phyloP scores from a whole-genome alignment of 2,888 invertebrate species.

The Theretra japonica region DNA sequence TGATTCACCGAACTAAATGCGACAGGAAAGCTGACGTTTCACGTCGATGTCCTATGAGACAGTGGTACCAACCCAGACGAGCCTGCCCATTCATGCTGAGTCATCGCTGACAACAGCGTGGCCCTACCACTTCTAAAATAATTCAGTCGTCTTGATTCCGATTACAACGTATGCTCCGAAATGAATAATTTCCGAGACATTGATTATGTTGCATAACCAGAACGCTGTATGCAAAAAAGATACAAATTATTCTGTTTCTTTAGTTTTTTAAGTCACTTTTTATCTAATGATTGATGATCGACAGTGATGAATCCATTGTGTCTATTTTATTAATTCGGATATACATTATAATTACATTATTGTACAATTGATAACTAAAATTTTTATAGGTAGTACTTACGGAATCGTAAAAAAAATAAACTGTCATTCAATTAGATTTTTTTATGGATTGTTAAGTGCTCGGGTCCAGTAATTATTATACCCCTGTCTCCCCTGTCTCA shows the following conservation, averaged over 20 bases:
- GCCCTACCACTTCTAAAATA: too few relatives aligned
- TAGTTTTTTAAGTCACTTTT: slow-evolving; percentile 12
- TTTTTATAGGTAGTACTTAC: too few relatives aligned
- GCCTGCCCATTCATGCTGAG: too few relatives aligned
- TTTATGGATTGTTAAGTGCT: neutral
- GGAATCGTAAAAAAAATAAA: slow-evolving; percentile 51
- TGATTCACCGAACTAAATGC: too few relatives aligned
- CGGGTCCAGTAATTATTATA: neutral
- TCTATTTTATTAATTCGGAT: neutral
- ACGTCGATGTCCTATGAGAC: too few relatives aligned
- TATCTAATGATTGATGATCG: slow-evolving; percentile 1
- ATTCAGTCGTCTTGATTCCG: neutral
- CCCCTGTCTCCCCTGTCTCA: neutral
- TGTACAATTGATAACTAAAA: neutral
- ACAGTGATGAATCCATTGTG: slow-evolving; percentile 1
- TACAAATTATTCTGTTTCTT: neutral
- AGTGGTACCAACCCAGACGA: too few relatives aligned
- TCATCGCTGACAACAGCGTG: too few relatives aligned
- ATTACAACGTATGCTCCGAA: neutral
- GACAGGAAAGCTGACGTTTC: too few relatives aligned
- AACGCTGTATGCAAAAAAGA: neutral
- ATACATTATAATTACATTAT: neutral
- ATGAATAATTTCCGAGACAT: neutral
- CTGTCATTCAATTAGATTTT: slow-evolving; percentile 33
- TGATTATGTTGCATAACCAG: neutral